phyloP scores from a whole-genome alignment of 2,113 vertebrate genomes.

The Lampris incognitus region DNA sequence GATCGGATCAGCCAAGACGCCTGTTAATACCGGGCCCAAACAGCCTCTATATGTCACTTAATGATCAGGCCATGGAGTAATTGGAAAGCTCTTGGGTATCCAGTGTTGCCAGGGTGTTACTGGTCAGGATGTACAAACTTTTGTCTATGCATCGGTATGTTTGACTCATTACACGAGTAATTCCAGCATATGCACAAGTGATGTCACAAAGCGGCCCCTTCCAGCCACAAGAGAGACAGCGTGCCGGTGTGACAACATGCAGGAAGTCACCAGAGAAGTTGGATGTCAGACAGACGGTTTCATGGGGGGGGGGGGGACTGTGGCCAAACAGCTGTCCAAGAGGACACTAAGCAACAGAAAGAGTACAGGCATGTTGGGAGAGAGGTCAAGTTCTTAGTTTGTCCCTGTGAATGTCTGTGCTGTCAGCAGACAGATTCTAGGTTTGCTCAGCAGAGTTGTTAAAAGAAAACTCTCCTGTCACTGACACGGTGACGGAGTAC shows the following conservation, averaged over 20 bases:
- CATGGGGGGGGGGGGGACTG: neutral
- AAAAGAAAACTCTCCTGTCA: no score
- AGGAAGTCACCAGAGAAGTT: neutral
- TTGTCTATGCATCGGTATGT: neutral
- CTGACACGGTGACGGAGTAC: no score
- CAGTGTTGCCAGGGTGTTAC: neutral
- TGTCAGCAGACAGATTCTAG: neutral
- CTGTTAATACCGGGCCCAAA: no score
- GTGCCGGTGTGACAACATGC: neutral
- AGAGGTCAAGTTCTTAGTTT: conserved; percentile 4
- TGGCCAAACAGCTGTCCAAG: neutral
- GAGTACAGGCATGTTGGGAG: neutral
- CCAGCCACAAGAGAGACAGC: neutral
- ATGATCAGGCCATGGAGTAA: neutral
- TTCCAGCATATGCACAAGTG: neutral
- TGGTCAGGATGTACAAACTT: neutral
- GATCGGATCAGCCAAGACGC: no score
- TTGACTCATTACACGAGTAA: neutral
- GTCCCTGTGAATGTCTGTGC: neutral
- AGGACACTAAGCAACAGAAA: neutral
- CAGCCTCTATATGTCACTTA: no score
- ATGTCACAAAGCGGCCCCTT: neutral
- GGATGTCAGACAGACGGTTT: neutral
- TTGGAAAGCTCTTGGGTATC: neutral
- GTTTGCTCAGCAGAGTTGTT: neutral